Base-by-base conservation (phyloP, 2,888 invertebrate species). In the Hedychridium roseum region DNA sequence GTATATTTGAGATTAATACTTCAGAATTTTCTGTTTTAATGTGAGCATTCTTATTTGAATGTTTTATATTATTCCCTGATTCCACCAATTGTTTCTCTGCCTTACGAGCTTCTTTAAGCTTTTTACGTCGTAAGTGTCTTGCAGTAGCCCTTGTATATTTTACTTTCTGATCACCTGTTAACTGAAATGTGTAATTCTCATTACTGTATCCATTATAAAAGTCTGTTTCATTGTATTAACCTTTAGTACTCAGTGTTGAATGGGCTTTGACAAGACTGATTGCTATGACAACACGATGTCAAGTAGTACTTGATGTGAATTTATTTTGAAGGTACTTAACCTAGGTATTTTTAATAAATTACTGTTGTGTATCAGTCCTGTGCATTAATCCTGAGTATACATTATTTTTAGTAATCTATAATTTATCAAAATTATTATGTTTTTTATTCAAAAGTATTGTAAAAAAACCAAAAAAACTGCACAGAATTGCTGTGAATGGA, bases 111-210 rank as follows among this genome's bases (percentile, higher is more conserved):
- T 66, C 64, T 28, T 64, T 60, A 44, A 74, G 54, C 34, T 68
- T 68, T 43, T 73, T 74, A 36, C 75, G 54, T 27, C 76, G 66
- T 18, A 73, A 54, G 54, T 75, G 75, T 40, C 76, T 68, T 2
- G 75, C 75, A 38, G 59, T 46, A 9, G 74, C 70, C 17, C 70
- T 66, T 17, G 57, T 56, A 3, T 35, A 28, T 5, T 48, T 56
- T 32, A 14, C 5, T 26, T 44, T 39, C 14, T 39, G 23, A 14
- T 54, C 55, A 32, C 56, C 52, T 17, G 16, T 41, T 36, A 49
- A 50, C 70, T 70, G 49, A 21, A 63, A 60, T 16, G 30, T 28
- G 11, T 11, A 28, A 28, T n/a, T 9, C 11, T 28, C 23, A 23
- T 6, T 23, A 6, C 5, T 5, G 9, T 6, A 23, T 6, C 9